Base-by-base conservation (phyloP, 2,113 vertebrate species). In the Rattus rattus region DNA sequence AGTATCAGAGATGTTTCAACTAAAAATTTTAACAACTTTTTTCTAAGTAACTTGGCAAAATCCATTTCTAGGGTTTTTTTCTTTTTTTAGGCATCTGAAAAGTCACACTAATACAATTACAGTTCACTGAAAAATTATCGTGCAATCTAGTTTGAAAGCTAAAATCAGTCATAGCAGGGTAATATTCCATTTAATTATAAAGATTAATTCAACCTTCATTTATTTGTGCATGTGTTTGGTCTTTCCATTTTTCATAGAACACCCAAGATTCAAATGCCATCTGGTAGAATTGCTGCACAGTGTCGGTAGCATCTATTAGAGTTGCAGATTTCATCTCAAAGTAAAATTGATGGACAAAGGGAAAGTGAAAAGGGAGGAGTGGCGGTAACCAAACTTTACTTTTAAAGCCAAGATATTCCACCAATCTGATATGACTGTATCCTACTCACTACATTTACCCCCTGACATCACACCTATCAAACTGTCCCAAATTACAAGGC, bases 101-200 rank as follows among this genome's bases (percentile, higher is more conserved):
- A 97, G 33, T 96, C 95, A 98, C 79, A 67, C 94, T 98, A 98
- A 98, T 97, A 98, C 95, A 98, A 98, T 98, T 98, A 98, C 96
- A 97, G 93, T 95, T 98, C 95, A 96, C 97, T 98, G 98, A 98
- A 98, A 98, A 98, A 98, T 98, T 98, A 98, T 90, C 98, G 98
- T 97, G 97, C 97, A 98, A 98, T 98, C 97, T 77, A 93, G 90
- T 97, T 97, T 98, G 98, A 98, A 98, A 98, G 97, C 97, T 97
- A 98, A 98, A 98, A 98, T 98, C 79, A 97, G 98, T 99, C 98
- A 98, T 20, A 33, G 96, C 94, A 96, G 97, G 95, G 97, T 96
- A 98, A 98, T 97, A 97, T 97, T 98, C 97, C 95, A 98, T 99
- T 99, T 98, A 98, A 98, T 99, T 99, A 98, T 97, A 98, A 98